Conservation (phyloP, 2,113 vertebrate genomes). For the Carollia perspicillata region DNA sequence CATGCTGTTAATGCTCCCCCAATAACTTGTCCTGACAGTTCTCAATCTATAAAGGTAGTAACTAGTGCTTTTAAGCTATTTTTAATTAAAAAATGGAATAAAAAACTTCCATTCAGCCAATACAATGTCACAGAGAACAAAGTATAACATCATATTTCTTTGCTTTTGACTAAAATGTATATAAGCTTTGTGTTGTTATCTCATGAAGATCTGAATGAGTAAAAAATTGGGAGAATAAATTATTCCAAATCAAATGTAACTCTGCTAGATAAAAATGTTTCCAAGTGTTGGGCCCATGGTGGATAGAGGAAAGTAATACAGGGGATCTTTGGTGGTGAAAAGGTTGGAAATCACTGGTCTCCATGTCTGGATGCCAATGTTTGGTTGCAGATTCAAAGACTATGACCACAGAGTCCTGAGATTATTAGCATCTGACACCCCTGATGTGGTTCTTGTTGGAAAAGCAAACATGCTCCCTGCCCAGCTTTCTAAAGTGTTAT, state of each 20-base stretch:
- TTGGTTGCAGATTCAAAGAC: constrained; percentile 73
- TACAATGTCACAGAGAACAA: constrained; percentile 60
- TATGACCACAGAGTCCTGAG: constrained; percentile 68
- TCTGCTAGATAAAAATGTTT: constrained; percentile 65
- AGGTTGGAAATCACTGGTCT: constrained; percentile 64
- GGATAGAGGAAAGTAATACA: constrained; percentile 51
- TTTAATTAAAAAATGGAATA: constrained; percentile 24
- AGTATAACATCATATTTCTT: constrained; percentile 64
- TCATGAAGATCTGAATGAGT: constrained; percentile 38
- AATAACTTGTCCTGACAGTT: background rate
- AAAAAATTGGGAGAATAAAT: constrained; percentile 60
- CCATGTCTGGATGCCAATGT: constrained; percentile 59
- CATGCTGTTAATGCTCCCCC: background rate
- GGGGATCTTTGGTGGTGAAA: constrained; percentile 66
- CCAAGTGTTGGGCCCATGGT: constrained; percentile 5
- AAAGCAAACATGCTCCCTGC: constrained; percentile 72
- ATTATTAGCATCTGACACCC: constrained; percentile 76
- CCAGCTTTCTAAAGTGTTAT: constrained; percentile 72
- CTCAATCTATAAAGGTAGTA: constrained; percentile 33
- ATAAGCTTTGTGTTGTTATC: constrained; percentile 50
- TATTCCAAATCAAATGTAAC: constrained; percentile 62
- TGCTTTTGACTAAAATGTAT: constrained; percentile 59
- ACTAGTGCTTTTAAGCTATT: constrained; percentile 31
- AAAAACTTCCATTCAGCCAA: constrained; percentile 57
- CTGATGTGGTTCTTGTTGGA: constrained; percentile 76